Evolutionary conservation across 92 coral and sea anemone species (phyloP), one percentile per base, ranked within the genome.

Genomic region (Actinostola sp.): DNA sequence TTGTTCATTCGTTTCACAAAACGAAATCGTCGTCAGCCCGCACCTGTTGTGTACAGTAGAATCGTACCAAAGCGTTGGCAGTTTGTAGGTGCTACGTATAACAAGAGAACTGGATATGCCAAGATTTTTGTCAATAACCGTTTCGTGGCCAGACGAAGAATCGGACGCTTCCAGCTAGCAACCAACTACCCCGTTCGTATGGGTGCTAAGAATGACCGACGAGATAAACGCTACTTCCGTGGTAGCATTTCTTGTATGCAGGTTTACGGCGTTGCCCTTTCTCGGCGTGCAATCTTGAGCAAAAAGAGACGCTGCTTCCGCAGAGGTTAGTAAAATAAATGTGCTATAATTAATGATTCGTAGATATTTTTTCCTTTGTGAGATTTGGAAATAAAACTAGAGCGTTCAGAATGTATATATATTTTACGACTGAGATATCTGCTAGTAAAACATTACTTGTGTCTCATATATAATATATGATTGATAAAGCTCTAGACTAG

Each of bases 181-280:
- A 86, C 91, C 0, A 78, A 77, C 58, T 83, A 83, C 67, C 86
- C 91, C 39, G 87, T 75, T 0, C 19, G 76, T 25, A 83, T 86
- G 77, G 91, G 91, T 2, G 77, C 82, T 19, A 60, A 63, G 43
- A 21, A 70, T 49, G 85, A 78, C 35, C 26, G 27, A 16, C 23
- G 83, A 3, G 79, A 79, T 20, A 29, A 66, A 30, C 61, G 79
- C 7, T 78, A 78, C 34, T 86, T 86, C 66, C 81, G 87, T 24
- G 91, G 91, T 23, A 61, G 91, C 62, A 81, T 86, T 41, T 60
- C 87, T 15, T 86, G 91, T 39, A 64, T 86, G 73, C 91, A 75
- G 70, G 76, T 86, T 52, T 86, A 86, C 52, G 71, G 63, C 39
- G 67, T 2, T 61, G 79, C 91, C 2, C 87, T 86, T 3, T 61